Evolutionary conservation across 2,113 vertebrate species (phyloP), one percentile per base, ranked within the genome.

Genomic region (Ancistrus triradiatus): DNA sequence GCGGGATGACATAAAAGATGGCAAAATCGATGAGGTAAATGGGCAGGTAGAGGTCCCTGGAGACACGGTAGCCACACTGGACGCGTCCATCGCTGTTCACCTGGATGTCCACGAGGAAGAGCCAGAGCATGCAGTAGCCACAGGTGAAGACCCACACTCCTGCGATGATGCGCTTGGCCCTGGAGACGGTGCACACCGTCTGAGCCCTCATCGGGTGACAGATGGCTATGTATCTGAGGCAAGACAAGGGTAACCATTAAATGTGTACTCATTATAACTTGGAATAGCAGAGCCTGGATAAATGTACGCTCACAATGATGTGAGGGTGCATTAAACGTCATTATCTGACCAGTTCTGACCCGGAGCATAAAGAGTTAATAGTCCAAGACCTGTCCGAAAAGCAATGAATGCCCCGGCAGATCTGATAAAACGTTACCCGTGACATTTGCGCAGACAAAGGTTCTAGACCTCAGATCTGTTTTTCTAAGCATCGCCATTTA

Each of bases 11-110:
- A 1, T 91, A 91, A 78, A 92, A 92, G 70, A 90, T 77, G 46
- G 88, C 28, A 1, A 90, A 91, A 82, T 92, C 91, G 0, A 90
- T 85, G 69, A 92, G 85, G 80, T 90, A 90, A 77, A 91, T 89
- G 63, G 88, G 89, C 64, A 92, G 83, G 72, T 90, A 90, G 68
- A 92, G 89, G 63, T 90, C 85, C 8, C 83, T 78, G 8, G 91
- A 89, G 58, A 88, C 91, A 27, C 74, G 83, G 82, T 90, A 92
- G 47, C 87, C 84, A 0, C 89, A 92, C 76, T 88, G 82, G 40
- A 87, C 76, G 1, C 80, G 80, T 22, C 72, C 80, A 10, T 74
- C 79, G 6, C 66, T 59, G 42, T 69, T 74, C 3, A 87, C 78
- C 33, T 88, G 83, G 63, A 90, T 88, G 72, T 92, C 90, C 52